Evolutionary conservation across 2,888 invertebrate genomes (phyloP).

Genomic region (Vandiemenella viatica): DNA sequence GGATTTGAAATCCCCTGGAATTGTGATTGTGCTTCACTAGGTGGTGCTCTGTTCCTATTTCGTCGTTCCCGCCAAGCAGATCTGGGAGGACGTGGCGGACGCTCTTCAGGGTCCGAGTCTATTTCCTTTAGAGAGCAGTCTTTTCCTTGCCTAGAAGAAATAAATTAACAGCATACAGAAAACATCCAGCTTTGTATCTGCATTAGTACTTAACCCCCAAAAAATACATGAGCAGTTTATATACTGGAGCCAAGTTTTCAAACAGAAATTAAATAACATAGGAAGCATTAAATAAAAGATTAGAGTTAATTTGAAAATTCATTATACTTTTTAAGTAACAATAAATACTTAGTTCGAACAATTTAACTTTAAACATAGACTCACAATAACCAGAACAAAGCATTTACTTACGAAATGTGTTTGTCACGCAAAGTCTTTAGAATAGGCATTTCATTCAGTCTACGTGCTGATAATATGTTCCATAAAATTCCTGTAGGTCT

Average conservation of each 20-base stretch:
- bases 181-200: constrained; percentile 2
- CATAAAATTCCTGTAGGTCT: constrained; percentile 65
- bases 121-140: constrained; percentile 47
- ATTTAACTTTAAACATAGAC: no score
- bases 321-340: no score
- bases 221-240: no score
- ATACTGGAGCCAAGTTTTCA: no score
- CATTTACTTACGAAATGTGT: constrained; percentile 45
- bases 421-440: constrained; percentile 51
- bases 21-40: not conserved
- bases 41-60: not conserved
- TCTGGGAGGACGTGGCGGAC: not conserved
- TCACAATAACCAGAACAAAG: no score
- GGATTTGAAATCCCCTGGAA: not conserved
- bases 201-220: no score
- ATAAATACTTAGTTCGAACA: no score
- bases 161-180: not conserved
- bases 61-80: not conserved
- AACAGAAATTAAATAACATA: no score
- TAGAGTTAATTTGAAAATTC: no score
- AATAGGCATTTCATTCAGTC: constrained; percentile 56
- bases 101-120: constrained; percentile 48
- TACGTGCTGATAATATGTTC: constrained; percentile 57
- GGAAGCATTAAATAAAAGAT: no score
- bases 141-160: constrained; percentile 37